Evolutionary conservation across 2,888 invertebrate genomes (phyloP), one percentile per base, ranked within the genome.

Genomic region (Clostera curtula): DNA sequence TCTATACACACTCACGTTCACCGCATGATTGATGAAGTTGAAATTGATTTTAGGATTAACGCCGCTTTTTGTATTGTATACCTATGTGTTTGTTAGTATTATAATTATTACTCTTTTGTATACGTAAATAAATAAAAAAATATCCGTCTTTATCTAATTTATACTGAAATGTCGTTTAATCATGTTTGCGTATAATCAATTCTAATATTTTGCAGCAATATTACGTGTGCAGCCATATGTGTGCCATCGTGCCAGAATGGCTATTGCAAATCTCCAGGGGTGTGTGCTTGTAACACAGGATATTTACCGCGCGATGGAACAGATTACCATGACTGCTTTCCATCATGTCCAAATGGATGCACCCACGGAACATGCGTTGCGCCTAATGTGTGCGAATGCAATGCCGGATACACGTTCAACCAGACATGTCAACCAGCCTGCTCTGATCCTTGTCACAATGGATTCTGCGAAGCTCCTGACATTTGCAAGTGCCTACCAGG

Each of bases 161-260:
- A n/a, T n/a, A n/a, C n/a, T n/a, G n/a, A n/a, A n/a, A n/a, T n/a
- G n/a, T n/a, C n/a, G n/a, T n/a, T n/a, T n/a, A n/a, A n/a, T n/a
- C n/a, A n/a, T n/a, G n/a, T n/a, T n/a, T n/a, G n/a, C n/a, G n/a
- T n/a, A n/a, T n/a, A n/a, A n/a, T n/a, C n/a, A n/a, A n/a, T n/a
- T n/a, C n/a, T n/a, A n/a, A n/a, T n/a, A n/a, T n/a, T 9, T 23
- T 22, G 12, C 29, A 32, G 27, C 25, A 48, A 48, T 3, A 28
- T 56, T 1, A 30, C 28, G 13, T 67, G 66, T 19, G 26, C 43
- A 10, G 54, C 65, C n/a, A 44, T 56, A 17, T 71, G 72, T 34
- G 34, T 38, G 19, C 56, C 55, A 4, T 27, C 37, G 1, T 71
- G 73, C 29, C 33, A 5, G 12, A 57, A 65, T 21, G 58, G 59